phyloP scores from a whole-genome alignment of 2,888 invertebrate species.

The Kryphioiulus occultus region DNA sequence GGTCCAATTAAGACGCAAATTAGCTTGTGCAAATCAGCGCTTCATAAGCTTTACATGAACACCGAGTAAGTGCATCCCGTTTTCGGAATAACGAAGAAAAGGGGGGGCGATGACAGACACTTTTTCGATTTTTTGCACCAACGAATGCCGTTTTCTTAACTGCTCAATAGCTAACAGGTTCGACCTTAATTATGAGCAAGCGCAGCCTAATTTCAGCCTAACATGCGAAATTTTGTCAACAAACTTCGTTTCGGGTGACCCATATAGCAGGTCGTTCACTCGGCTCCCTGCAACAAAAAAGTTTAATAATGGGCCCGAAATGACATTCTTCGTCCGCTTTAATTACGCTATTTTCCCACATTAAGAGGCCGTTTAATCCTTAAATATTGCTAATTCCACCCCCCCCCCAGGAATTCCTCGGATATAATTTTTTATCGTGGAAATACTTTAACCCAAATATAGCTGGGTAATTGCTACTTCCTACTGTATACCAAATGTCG shows the following conservation, averaged over 20 bases:
- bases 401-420: not conserved
- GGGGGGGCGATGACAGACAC: not conserved
- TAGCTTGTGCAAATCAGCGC: not conserved
- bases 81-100: not conserved
- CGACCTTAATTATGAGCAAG: not conserved
- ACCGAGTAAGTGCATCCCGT: not conserved
- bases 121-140: not conserved
- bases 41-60: not conserved
- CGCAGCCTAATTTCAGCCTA: not conserved
- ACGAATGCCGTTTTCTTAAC: not conserved
- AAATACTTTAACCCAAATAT: not conserved
- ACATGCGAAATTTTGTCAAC: not conserved
- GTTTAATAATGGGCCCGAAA: not conserved
- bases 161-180: not conserved
- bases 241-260: not conserved
- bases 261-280: slow-evolving; percentile 1
- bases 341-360: not conserved
- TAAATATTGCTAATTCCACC: not conserved
- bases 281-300: not conserved
- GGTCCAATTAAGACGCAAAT: not conserved
- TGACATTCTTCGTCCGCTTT: not conserved
- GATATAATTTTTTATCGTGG: not conserved
- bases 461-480: not conserved
- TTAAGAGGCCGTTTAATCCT: not conserved
- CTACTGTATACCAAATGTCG: not conserved